Percentiles rank a stretch among this genome's conserved stretches.
Evolutionary conservation across 1,140 invertebrate species (phyloP).

Genomic region (Gerris buenoi): DNA sequence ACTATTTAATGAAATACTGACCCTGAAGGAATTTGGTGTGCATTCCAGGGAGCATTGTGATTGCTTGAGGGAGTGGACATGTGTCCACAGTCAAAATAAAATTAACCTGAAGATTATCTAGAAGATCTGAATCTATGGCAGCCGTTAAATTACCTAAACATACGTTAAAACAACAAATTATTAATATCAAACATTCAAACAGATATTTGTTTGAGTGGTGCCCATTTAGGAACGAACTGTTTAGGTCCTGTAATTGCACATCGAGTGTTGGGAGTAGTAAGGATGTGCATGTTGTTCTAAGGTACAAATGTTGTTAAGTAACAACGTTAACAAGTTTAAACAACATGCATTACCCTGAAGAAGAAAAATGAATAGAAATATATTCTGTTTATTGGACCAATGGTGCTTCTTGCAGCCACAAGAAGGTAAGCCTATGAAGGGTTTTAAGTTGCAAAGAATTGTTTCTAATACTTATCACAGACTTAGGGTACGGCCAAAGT

Average conservation of each 20-base stretch:
- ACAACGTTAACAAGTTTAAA: background rate
- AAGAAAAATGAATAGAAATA: too few relatives aligned
- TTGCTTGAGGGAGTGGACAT: conserved; percentile 57
- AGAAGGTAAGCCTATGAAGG: too few relatives aligned
- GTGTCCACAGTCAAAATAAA: conserved; percentile 68
- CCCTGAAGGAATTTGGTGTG: conserved; percentile 58
- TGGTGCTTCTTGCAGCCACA: too few relatives aligned
- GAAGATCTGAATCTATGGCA: conserved; percentile 50
- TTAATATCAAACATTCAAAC: background rate
- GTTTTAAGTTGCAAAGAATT: too few relatives aligned
- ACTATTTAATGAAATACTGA: background rate
- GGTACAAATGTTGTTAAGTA: background rate
- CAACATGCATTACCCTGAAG: too few relatives aligned
- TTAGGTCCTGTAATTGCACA: background rate
- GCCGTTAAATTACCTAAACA: conserved; percentile 55
- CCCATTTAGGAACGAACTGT: background rate
- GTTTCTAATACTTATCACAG: too few relatives aligned
- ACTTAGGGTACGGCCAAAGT: too few relatives aligned
- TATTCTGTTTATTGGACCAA: too few relatives aligned
- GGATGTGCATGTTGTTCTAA: background rate
- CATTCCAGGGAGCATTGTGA: conserved; percentile 46
- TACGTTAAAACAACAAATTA: conserved; percentile 3
- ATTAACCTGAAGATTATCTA: conserved; percentile 48
- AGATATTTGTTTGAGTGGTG: background rate
- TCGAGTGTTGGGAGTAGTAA: background rate